Percentiles rank a stretch among this genome's conserved stretches.
Evolutionary conservation across 1,140 invertebrate species (phyloP).

Genomic region (Coptotermes formosanus): DNA sequence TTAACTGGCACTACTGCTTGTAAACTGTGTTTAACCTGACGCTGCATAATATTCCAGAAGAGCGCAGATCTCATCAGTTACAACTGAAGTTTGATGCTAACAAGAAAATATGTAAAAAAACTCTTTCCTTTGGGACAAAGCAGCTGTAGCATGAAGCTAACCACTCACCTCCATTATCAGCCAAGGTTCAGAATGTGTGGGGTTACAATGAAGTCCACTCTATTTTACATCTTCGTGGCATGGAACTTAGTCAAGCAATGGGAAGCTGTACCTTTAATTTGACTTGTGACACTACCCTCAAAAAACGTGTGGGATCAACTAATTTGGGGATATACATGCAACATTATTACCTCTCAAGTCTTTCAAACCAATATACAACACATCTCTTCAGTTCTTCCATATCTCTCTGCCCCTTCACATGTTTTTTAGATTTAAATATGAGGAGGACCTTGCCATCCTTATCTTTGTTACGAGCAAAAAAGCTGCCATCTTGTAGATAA

Average conservation of each 20-base stretch:
- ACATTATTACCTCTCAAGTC: slow-evolving; percentile 63
- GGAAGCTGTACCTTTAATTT: no score
- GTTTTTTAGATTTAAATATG: slow-evolving; percentile 73
- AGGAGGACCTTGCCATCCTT: slow-evolving; percentile 75
- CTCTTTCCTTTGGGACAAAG: slow-evolving; percentile 13
- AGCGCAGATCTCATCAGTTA: no score
- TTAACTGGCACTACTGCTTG: no score
- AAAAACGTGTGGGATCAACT: neutral
- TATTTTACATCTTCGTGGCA: no score
- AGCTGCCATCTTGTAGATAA: slow-evolving; percentile 70
- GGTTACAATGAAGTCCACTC: no score
- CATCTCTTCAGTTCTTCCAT: slow-evolving; percentile 74
- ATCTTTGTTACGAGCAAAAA: slow-evolving; percentile 75
- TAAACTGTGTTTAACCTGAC: no score
- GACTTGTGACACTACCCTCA: no score
- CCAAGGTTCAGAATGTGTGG: no score
- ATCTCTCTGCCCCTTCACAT: slow-evolving; percentile 71
- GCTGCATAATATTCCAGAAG: no score
- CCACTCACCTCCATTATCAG: no score
- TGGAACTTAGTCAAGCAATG: no score
- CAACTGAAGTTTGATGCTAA: neutral
- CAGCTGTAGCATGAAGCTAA: no score
- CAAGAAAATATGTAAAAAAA: neutral
- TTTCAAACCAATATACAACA: slow-evolving; percentile 87
- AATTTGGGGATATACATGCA: neutral